phyloP scores from a whole-genome alignment of 2,113 vertebrate genomes.

The Columba janthina region DNA sequence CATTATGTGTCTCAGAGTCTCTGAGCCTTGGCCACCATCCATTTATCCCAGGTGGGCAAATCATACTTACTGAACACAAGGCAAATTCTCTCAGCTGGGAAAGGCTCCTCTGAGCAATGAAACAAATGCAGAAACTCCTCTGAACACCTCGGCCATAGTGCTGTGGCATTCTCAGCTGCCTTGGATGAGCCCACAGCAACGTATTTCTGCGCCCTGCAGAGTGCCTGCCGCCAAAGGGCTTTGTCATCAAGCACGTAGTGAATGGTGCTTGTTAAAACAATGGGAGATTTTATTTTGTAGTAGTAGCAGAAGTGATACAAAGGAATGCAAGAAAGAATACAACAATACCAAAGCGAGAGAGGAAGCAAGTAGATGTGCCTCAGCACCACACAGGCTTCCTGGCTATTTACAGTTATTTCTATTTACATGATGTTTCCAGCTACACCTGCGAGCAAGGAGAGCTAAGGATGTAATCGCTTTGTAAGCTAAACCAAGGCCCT shows the following conservation, averaged over 20 bases:
- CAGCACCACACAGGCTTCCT: neutral
- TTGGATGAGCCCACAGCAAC: neutral
- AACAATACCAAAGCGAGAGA: neutral
- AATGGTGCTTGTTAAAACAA: conserved; percentile 3
- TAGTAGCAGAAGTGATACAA: neutral
- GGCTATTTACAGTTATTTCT: neutral
- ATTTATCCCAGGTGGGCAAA: neutral
- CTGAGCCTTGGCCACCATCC: fast-evolving
- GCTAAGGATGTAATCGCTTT: neutral
- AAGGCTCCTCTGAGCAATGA: neutral
- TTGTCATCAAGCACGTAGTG: neutral
- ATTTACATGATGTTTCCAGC: neutral
- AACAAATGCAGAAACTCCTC: neutral
- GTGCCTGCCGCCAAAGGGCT: neutral
- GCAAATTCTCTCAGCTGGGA: neutral
- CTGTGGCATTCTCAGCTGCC: neutral
- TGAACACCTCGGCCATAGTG: neutral
- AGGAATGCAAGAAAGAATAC: neutral
- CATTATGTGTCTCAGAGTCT: fast-evolving
- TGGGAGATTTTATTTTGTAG: neutral
- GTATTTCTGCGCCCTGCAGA: neutral
- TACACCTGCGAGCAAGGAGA: neutral
- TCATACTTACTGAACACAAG: neutral
- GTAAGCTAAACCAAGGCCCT: neutral
- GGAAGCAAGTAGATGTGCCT: neutral